Percentiles rank a stretch among this genome's conserved stretches.
These are phyloP conservation scores for Odontothrips loti DNA, from an alignment of 2,888 invertebrate species.

Conservation along the genomic window DNA sequence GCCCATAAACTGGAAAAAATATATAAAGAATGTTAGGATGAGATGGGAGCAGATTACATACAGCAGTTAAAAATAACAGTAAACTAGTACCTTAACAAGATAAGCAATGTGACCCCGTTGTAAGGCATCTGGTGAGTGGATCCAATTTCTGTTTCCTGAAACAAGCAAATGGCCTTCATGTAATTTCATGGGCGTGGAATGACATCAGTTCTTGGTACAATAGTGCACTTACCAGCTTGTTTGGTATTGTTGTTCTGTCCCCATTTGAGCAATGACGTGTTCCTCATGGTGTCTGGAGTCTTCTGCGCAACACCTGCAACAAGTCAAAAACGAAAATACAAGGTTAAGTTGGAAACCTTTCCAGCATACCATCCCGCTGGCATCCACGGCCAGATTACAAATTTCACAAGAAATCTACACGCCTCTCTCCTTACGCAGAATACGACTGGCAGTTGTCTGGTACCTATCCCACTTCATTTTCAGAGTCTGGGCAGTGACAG, in stretches of 20 bases:
- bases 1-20: conserved; percentile 74
- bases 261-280: conserved; percentile 56
- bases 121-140: conserved; percentile 89
- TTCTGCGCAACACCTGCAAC: conserved; percentile 31
- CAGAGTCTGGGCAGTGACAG: too few relatives aligned
- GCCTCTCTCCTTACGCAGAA: too few relatives aligned
- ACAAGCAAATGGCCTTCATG: conserved; percentile 38
- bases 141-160: conserved; percentile 68
- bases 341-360: neutral
- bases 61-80: conserved; percentile 17
- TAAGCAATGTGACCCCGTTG: conserved; percentile 95
- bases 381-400: too few relatives aligned
- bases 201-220: conserved; percentile 18
- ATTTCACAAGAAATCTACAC: conserved; percentile 31
- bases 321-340: conserved; percentile 31
- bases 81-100: conserved; percentile 85
- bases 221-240: conserved; percentile 40
- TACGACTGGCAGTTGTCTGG: too few relatives aligned
- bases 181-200: conserved; percentile 19
- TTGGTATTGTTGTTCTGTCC: conserved; percentile 53
- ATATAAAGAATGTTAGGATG: conserved; percentile 31
- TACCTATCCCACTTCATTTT: too few relatives aligned
- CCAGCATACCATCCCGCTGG: too few relatives aligned
- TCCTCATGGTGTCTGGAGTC: conserved; percentile 48
- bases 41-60: conserved; percentile 18